Evolutionary conservation across 2,797 vertebrate species (phyloP).

Genomic region (Pyrocephalus nanus): DNA sequence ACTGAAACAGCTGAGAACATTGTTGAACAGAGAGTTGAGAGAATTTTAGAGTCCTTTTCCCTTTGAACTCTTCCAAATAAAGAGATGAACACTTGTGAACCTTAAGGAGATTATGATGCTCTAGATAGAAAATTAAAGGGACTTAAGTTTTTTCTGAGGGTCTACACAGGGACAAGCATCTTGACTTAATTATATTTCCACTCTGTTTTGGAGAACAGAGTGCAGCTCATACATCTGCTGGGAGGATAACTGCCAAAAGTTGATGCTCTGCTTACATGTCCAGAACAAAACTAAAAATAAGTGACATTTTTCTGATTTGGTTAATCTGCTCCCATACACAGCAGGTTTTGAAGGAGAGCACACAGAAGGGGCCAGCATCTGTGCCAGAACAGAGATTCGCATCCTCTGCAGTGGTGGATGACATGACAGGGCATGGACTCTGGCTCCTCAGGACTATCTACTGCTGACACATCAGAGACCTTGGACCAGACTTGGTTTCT

Average conservation of each 20-base stretch:
- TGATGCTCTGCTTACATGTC: not conserved
- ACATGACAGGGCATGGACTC: rapidly evolving
- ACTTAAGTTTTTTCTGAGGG: not conserved
- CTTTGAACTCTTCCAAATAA: not conserved
- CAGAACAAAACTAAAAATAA: not conserved
- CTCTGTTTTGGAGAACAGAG: not conserved
- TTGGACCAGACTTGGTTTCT: not conserved
- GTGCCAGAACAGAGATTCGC: not conserved
- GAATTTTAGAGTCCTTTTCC: not conserved
- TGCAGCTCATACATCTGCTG: not conserved
- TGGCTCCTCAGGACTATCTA: not conserved
- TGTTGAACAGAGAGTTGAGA: not conserved
- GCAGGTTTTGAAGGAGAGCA: not conserved
- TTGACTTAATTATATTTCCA: not conserved
- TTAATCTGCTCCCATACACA: not conserved
- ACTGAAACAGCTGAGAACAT: not conserved
- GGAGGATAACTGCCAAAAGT: not conserved
- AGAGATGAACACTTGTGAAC: not conserved
- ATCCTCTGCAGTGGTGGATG: not conserved
- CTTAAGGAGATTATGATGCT: not conserved
- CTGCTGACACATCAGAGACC: not conserved
- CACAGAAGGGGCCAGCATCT: not conserved
- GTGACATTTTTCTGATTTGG: not conserved
- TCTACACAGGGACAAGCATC: not conserved
- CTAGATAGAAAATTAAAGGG: not conserved